Base-by-base conservation (phyloP, 92 coral and sea anemone genomes). In the Desmophyllum pertusum region DNA sequence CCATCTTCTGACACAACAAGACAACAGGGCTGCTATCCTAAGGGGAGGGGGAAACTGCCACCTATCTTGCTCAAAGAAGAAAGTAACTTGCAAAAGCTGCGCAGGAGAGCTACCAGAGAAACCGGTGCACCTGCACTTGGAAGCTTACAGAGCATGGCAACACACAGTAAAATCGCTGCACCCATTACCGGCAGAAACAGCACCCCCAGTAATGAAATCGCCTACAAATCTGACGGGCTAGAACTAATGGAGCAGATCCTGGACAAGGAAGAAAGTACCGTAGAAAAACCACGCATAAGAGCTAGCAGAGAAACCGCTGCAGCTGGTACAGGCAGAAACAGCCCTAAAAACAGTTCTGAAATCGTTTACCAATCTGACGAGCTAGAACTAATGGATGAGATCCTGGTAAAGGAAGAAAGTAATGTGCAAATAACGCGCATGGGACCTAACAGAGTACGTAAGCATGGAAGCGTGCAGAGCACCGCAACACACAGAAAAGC, bases 241-340 rank as follows among this genome's bases (percentile, higher is more conserved):
- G 23, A 19, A 18, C 45, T 78, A 19, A 78, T 62, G 83, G 37
- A 52, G 25, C 33, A 78, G 73, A 59, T 59, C 65, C n/a, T n/a
- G n/a, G n/a, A n/a, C n/a, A n/a, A n/a, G n/a, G n/a, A n/a, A n/a
- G n/a, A n/a, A n/a, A n/a, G n/a, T n/a, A n/a, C n/a, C n/a, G n/a
- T n/a, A n/a, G n/a, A n/a, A n/a, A n/a, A n/a, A n/a, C n/a, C n/a
- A n/a, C n/a, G n/a, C n/a, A n/a, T n/a, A n/a, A n/a, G n/a, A n/a
- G n/a, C n/a, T n/a, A n/a, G n/a, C n/a, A n/a, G n/a, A n/a, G n/a
- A n/a, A n/a, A n/a, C n/a, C n/a, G n/a, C n/a, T n/a, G n/a, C n/a
- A n/a, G n/a, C n/a, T n/a, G n/a, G n/a, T n/a, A n/a, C n/a, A n/a
- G n/a, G n/a, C n/a, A n/a, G n/a, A n/a, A n/a, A n/a, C n/a, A n/a